Evolutionary conservation across 2,888 invertebrate species (phyloP).

Genomic region (Eilema sororculum): DNA sequence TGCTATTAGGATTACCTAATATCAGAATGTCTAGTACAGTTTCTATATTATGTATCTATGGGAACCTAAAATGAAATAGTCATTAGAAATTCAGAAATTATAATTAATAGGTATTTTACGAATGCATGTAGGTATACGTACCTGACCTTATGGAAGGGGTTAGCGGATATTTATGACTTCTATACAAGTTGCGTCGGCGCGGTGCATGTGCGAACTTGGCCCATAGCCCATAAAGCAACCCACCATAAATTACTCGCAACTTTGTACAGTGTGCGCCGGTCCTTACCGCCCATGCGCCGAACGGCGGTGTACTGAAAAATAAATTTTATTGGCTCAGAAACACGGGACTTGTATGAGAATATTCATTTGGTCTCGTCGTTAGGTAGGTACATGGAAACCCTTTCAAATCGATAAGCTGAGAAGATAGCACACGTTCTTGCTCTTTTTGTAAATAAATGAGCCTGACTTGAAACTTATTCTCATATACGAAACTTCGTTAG

Average conservation of each 20-base stretch:
- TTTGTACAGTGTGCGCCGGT: slow-evolving; percentile 70
- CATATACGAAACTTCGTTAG: background rate
- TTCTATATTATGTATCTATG: background rate
- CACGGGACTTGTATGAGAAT: slow-evolving; percentile 45
- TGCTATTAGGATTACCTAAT: background rate
- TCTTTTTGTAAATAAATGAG: slow-evolving; percentile 20
- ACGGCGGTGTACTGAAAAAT: slow-evolving; percentile 59
- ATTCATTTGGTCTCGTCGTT: slow-evolving; percentile 44
- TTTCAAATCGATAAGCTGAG: slow-evolving; percentile 51
- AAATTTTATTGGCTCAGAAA: slow-evolving; percentile 58
- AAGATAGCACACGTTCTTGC: slow-evolving; percentile 23
- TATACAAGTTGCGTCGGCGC: slow-evolving; percentile 64
- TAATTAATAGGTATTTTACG: slow-evolving; percentile 41
- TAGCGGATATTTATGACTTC: slow-evolving; percentile 75
- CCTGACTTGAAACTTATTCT: background rate
- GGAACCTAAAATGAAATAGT: background rate
- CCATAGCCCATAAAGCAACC: slow-evolving; percentile 73
- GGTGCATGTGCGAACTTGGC: slow-evolving; percentile 79
- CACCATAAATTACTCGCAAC: slow-evolving; percentile 81
- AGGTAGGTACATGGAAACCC: slow-evolving; percentile 50
- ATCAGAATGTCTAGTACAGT: background rate
- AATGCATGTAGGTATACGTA: slow-evolving; percentile 56
- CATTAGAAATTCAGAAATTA: slow-evolving; percentile 20
- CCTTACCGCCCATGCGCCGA: slow-evolving; percentile 51
- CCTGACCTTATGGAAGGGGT: slow-evolving; percentile 71